phyloP scores from a whole-genome alignment of 2,113 vertebrate species.

The Zapus hudsonius region DNA sequence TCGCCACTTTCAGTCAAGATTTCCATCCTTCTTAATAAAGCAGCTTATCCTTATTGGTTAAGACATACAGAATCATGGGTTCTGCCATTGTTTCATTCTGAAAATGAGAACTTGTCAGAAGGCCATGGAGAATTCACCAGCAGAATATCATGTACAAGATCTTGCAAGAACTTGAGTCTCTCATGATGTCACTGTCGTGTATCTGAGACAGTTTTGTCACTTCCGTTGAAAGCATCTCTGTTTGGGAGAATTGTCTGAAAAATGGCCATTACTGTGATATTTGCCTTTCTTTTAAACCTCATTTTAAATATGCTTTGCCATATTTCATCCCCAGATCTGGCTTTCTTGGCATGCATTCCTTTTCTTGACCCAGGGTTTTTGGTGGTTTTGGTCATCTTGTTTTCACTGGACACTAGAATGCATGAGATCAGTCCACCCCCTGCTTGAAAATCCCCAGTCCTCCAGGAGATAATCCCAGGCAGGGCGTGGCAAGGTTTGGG shows the following conservation, averaged over 20 bases:
- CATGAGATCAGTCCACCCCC: too few relatives aligned
- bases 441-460: too few relatives aligned
- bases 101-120: slow-evolving; percentile 27
- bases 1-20: slow-evolving; percentile 49
- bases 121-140: not conserved
- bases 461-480: not conserved
- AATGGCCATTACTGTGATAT: not conserved
- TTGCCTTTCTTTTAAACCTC: slow-evolving; percentile 7
- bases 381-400: not conserved
- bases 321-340: not conserved
- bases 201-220: slow-evolving; percentile 28
- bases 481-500: not conserved
- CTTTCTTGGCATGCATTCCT: not conserved
- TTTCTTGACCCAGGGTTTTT: not conserved
- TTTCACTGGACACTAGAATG: not conserved
- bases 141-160: slow-evolving; percentile 5
- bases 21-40: slow-evolving; percentile 39
- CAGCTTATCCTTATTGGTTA: not conserved
- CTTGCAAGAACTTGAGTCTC: not conserved
- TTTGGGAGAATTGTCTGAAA: not conserved
- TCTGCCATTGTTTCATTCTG: slow-evolving; percentile 20
- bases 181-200: not conserved
- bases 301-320: not conserved
- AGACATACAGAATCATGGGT: slow-evolving; percentile 10
- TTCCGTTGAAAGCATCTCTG: slow-evolving; percentile 18